Conservation (phyloP, 2,888 invertebrate genomes). For the Ormyrus thymus region DNA sequence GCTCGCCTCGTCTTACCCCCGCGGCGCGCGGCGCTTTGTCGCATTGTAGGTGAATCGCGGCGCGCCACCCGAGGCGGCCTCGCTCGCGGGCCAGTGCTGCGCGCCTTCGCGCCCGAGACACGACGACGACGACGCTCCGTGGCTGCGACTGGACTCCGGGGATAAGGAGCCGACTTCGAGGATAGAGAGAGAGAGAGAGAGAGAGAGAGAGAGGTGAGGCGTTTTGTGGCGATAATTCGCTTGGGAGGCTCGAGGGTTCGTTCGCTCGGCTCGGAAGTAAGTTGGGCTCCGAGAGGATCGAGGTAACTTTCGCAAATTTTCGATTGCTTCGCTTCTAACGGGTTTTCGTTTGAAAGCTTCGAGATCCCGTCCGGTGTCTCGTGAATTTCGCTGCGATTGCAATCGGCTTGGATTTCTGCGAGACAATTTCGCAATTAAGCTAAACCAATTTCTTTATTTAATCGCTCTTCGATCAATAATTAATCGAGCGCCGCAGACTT, state of each 20-base stretch:
- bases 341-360: too few species aligned
- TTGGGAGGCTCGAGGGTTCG: not conserved
- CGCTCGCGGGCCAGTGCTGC: not conserved
- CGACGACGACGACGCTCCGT: not conserved
- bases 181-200: slow-evolving; percentile 1
- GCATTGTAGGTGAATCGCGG: not conserved
- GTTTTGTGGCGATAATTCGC: not conserved
- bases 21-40: too few species aligned
- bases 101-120: not conserved
- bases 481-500: too few species aligned
- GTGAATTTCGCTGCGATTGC: too few species aligned
- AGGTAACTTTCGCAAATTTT: not conserved
- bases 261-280: slow-evolving; percentile 3
- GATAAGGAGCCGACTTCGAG: not conserved
- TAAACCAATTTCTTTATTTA: too few species aligned
- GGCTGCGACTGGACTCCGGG: too few species aligned
- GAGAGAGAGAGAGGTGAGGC: not conserved
- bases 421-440: too few species aligned
- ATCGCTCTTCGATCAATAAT: too few species aligned
- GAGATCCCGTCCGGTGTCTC: too few species aligned
- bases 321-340: not conserved
- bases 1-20: too few species aligned
- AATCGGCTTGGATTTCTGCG: too few species aligned
- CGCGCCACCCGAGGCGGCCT: not conserved
- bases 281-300: not conserved